Evolutionary conservation across 2,113 vertebrate genomes (phyloP), one percentile per base, ranked within the genome.

Genomic region (Rhegmatorhina hoffmannsi): DNA sequence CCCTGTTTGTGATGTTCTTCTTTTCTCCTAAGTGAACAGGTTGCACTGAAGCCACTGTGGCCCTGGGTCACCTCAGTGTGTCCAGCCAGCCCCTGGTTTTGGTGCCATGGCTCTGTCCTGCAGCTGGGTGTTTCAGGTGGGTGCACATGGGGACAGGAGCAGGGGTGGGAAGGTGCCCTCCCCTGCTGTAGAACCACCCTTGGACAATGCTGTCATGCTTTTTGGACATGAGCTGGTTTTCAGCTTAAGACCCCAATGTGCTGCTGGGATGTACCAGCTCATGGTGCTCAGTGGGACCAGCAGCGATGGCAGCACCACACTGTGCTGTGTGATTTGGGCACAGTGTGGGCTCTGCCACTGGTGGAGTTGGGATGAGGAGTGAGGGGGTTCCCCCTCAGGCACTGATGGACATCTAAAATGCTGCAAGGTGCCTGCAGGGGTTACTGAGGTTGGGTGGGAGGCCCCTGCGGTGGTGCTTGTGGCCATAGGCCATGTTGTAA

Each of bases 91-190:
- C 40, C 52, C 72, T 55, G 34, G 13, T 38, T 47, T 33, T 1
- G 0, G 26, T 63, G 5, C 6, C 25, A 2, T 43, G 25, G 17
- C 19, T 44, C 47, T 68, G 29, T 26, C 55, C 46, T 18, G 38
- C 36, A 21, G 26, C 59, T 69, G 63, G 40, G 6, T 3, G 4
- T 43, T 64, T 53, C 36, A 25, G 53, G 34, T 4, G 15, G 43
- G 46, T 58, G 38, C 23, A 3, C 26, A 33, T 0, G 0, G n/a
- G 33, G 55, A 20, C 25, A 28, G 16, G 62, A 75, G 40, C 63
- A 4, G 19, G 36, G 20, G 2, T 49, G 28, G 21, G 36, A 70
- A 49, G 31, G 52, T 25, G 29, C 25, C 16, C 19, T n/a, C 9
- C 26, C 15, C 38, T 50, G 38, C 85, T 64, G 23, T n/a, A 70